Percentiles rank a stretch among this genome's conserved stretches.
Evolutionary conservation across 2,797 vertebrate genomes (phyloP).

Genomic region (Enteromius radiatus): DNA sequence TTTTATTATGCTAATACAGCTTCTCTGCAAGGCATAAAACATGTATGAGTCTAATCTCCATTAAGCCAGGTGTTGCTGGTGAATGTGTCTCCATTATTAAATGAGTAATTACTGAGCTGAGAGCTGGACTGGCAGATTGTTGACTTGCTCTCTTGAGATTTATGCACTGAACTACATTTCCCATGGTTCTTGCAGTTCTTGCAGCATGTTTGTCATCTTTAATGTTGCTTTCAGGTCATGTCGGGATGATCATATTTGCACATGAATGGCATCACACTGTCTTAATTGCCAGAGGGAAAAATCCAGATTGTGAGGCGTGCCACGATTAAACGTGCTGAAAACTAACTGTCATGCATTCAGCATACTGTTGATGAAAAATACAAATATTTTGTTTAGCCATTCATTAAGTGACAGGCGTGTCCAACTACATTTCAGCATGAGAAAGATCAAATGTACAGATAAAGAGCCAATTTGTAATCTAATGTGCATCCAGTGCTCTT

Average conservation of each 20-base stretch:
- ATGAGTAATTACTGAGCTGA: constrained; percentile 39
- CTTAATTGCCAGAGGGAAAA: constrained; percentile 3
- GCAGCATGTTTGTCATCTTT: not conserved
- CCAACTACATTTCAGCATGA: constrained; percentile 1
- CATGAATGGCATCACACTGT: not conserved
- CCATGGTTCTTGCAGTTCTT: constrained; percentile 28
- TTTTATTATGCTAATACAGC: constrained; percentile 42
- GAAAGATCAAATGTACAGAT: not conserved
- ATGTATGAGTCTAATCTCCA: constrained; percentile 43
- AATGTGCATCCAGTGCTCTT: not conserved
- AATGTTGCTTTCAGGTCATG: not conserved
- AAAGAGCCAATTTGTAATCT: not conserved
- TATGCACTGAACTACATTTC: constrained; percentile 40
- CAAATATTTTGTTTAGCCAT: not conserved
- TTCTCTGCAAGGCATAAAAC: constrained; percentile 25
- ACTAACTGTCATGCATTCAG: not conserved
- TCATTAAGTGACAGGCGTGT: not conserved
- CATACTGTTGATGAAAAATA: not conserved
- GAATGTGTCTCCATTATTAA: constrained; percentile 36
- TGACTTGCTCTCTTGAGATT: constrained; percentile 22
- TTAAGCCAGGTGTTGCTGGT: constrained; percentile 31
- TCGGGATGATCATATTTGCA: not conserved
- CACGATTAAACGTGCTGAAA: not conserved
- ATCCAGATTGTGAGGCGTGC: not conserved
- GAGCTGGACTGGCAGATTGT: constrained; percentile 25